Evolutionary conservation across 2,113 vertebrate species (phyloP), one percentile per base, ranked within the genome.

Genomic region (Epinephelus cyanopodus): DNA sequence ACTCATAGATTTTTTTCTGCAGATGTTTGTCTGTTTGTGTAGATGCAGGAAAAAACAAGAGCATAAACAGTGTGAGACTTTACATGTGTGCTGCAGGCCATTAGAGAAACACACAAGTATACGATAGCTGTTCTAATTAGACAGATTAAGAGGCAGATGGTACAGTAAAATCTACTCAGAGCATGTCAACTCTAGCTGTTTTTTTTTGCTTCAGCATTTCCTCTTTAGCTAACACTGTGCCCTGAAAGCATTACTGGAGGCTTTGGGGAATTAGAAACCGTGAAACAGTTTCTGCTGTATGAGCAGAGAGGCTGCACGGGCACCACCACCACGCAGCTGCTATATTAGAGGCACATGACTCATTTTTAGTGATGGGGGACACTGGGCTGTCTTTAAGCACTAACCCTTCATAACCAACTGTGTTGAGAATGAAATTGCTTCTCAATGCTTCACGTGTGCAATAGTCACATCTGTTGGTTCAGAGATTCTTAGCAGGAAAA

Each of bases 71-170:
- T 53, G 19, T 39, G n/a, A 79, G 39, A 82, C 23, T 63, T 71
- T 23, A 70, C 64, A 25, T 58, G 68, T 62, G 21, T 74, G 70
- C 76, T 85, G 70, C 84, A 80, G 77, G 74, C 53, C 63, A 1
- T 75, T 19, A 52, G 42, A 77, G 57, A 72, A 86, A 82, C 69
- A 52, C 66, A 83, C 71, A 39, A 39, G 37, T 65, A 64, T 56
- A 83, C 33, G 54, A 71, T 65, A 53, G 79, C 58, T 84, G 68
- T 77, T 74, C 79, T 86, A 74, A 87, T 87, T 79, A 76, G 64
- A 88, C 52, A 61, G 62, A 67, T 86, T 77, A 61, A 61, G 64
- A 77, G 63, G 64, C 90, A 87, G 88, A 86, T 82, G 79, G 81
- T 87, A 18, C 73, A 70, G 50, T 77, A 61, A 81, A 66, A 81